Evolutionary conservation across 2,797 vertebrate genomes (phyloP), one percentile per base, ranked within the genome.

Genomic region (Mallotus villosus): DNA sequence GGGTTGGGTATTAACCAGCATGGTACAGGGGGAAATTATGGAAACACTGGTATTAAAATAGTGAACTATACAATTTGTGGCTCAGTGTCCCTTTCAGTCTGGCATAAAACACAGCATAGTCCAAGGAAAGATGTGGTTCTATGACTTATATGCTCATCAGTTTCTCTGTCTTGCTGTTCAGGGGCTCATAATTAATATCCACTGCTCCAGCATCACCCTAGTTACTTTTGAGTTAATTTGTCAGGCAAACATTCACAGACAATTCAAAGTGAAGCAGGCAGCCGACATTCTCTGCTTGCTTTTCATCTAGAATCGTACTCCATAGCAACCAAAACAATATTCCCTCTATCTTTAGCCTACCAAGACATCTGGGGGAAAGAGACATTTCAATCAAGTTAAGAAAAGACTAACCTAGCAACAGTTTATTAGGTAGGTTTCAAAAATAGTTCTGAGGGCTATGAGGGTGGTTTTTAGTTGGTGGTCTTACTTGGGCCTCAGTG

Each of bases 401-500:
- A 34, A 34, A 34, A 34, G 32, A 34, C 32, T 34, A 34, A 34
- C 8, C 7, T 34, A 34, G 7, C 7, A 34, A 34, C 8, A 34
- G 32, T 55, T n/a, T 55, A 55, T n/a, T 55, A 19, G 51, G 41
- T 46, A 12, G 2, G 41, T 46, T 41, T 46, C 16, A 51, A 14
- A 51, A 14, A 51, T 17, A 51, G 49, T 3, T 14, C 49, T 51
- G 12, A 14, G 17, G 14, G 12, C 49, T 17, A 11, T 21, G n/a
- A n/a, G n/a, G 24, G 59, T 0, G 5, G 41, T 25, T 69, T 6
- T 22, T 72, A 81, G 85, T 84, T 69, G 77, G 21, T 68, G 49
- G 21, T 0, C 0, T 70, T 89, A 95, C 95, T 94, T 94, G 94
- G 74, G 90, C 83, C 32, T 99, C 97, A 0, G 90, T 73, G 6